phyloP scores from a whole-genome alignment of 1,140 invertebrate genomes.

The Diachasmimorpha longicaudata region DNA sequence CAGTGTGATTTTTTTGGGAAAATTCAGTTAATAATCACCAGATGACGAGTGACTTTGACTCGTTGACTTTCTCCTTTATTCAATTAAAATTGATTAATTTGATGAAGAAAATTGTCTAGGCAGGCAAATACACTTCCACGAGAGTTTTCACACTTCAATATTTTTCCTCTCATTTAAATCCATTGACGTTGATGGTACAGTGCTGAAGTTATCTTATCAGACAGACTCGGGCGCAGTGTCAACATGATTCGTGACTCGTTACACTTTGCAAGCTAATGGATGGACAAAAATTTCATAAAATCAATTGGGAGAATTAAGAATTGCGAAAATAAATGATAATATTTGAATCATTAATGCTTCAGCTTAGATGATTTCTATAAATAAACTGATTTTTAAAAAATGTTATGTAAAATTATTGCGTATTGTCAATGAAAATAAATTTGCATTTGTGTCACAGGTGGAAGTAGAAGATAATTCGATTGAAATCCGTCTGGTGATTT shows the following conservation, averaged over 20 bases:
- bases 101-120: background rate
- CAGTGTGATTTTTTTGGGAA: too few species aligned
- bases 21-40: too few species aligned
- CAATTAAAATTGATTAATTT: too few species aligned
- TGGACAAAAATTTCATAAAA: background rate
- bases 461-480: background rate
- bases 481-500: background rate
- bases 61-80: too few species aligned
- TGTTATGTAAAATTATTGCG: background rate
- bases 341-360: background rate
- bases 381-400: background rate
- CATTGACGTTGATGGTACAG: conserved; percentile 4
- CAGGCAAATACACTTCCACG: background rate
- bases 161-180: background rate
- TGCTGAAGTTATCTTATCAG: background rate
- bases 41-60: too few species aligned
- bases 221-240: conserved; percentile 5
- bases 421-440: background rate
- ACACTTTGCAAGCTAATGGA: background rate
- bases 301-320: background rate
- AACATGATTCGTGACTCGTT: conserved; percentile 6
- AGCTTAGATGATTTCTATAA: background rate
- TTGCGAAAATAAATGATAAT: background rate
- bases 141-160: too few species aligned
- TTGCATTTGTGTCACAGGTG: conserved; percentile 7